Conservation (phyloP, 2,888 invertebrate genomes). For the Stenoptilia bipunctidactyla region DNA sequence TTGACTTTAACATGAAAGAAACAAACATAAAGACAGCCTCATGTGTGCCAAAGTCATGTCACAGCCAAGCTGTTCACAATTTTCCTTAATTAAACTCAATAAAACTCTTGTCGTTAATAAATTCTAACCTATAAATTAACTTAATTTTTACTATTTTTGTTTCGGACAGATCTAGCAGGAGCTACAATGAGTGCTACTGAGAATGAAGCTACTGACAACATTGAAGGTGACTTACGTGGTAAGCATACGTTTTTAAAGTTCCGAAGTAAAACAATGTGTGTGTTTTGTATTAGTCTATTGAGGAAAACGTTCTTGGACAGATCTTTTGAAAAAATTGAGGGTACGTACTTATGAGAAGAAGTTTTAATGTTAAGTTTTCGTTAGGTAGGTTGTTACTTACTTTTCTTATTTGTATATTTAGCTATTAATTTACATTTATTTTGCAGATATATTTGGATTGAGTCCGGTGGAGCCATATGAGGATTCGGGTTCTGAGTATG, state of each 20-base stretch:
- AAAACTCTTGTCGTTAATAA: conserved; percentile 1
- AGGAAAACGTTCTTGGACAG: conserved; percentile 5
- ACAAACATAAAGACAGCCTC: too few species aligned
- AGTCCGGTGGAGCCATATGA: conserved; percentile 9
- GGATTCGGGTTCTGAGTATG: conserved; percentile 11
- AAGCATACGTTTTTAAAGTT: conserved; percentile 7
- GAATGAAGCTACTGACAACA: conserved; percentile 1
- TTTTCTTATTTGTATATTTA: conserved; percentile 6
- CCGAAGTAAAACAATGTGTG: conserved; percentile 6
- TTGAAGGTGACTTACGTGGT: conserved; percentile 5
- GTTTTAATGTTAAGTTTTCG: conserved; percentile 4
- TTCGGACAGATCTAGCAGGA: conserved; percentile 1
- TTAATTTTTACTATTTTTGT: conserved; percentile 2
- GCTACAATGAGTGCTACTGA: conserved; percentile 7
- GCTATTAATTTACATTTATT: conserved; percentile 9
- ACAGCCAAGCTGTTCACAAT: too few species aligned
- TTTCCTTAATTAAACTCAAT: too few species aligned
- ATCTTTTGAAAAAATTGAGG: conserved; percentile 7
- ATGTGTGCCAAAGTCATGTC: too few species aligned
- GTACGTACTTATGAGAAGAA: conserved; percentile 3
- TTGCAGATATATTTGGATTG: conserved; percentile 11
- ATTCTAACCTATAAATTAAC: conserved; percentile 5
- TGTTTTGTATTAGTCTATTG: conserved; percentile 3
- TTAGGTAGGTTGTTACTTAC: conserved; percentile 8
- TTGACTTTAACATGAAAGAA: too few species aligned